Conservation (phyloP, 1,140 invertebrate genomes). For the Plutomurus gul region DNA sequence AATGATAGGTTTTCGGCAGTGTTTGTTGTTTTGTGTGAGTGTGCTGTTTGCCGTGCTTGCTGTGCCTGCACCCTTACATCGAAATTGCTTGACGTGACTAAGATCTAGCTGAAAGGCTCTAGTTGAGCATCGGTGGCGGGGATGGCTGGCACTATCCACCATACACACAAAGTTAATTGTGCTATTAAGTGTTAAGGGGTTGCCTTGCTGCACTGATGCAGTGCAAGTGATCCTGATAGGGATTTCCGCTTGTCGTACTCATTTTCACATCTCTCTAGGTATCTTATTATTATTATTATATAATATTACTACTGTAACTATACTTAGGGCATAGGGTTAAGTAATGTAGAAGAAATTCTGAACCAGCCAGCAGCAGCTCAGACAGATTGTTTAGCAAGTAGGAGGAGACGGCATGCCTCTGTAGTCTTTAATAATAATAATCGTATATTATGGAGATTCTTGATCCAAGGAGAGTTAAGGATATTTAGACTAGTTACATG, state of each 20-base stretch:
- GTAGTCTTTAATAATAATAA: conserved; percentile 28
- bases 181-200: conserved; percentile 40
- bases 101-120: not conserved
- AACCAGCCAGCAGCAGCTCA: too few species aligned
- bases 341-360: too few species aligned
- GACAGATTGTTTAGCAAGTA: too few species aligned
- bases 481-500: too few species aligned
- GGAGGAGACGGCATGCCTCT: conserved; percentile 6
- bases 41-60: too few species aligned
- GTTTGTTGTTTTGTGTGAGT: too few species aligned
- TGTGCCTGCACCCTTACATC: too few species aligned
- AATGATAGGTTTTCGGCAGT: too few species aligned
- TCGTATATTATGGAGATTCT: conserved; percentile 17
- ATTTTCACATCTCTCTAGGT: too few species aligned
- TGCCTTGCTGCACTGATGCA: not conserved
- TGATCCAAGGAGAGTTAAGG: not conserved
- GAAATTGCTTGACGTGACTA: too few species aligned
- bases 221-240: conserved; percentile 41
- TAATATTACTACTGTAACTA: too few species aligned
- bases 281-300: not conserved
- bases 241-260: conserved; percentile 34
- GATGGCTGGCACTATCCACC: not conserved
- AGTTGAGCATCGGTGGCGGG: not conserved
- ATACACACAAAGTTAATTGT: conserved; percentile 43
- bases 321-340: too few species aligned